Evolutionary conservation across 2,797 vertebrate species (phyloP).

Genomic region (Stomatorhinus walkeri): DNA sequence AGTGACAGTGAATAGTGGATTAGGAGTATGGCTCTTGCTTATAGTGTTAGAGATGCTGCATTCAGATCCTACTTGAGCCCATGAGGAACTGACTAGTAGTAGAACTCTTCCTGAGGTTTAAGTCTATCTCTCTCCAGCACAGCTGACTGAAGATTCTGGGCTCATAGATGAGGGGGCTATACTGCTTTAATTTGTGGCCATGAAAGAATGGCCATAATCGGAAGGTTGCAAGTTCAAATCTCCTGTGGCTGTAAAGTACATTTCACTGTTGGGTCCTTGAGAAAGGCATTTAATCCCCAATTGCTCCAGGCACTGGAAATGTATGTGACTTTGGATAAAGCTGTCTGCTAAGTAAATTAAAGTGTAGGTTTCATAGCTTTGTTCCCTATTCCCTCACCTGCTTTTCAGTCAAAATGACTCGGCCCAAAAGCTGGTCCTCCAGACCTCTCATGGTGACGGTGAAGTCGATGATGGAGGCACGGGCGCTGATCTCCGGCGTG

Average conservation of each 20-base stretch:
- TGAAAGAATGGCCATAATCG: background rate
- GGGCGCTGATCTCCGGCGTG: slow-evolving; percentile 87
- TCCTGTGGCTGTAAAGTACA: background rate
- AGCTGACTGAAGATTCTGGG: background rate
- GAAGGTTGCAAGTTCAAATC: background rate
- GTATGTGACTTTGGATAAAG: background rate
- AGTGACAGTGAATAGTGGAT: background rate
- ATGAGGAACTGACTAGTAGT: background rate
- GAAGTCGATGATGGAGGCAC: slow-evolving; percentile 91
- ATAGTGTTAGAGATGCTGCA: background rate
- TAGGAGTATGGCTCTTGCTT: background rate
- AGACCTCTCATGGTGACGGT: slow-evolving; percentile 91
- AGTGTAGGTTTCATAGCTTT: background rate
- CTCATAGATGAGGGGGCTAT: background rate
- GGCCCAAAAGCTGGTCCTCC: slow-evolving; percentile 87
- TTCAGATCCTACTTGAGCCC: background rate
- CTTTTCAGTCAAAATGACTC: slow-evolving; percentile 91
- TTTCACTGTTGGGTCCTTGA: background rate
- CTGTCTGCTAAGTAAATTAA: background rate
- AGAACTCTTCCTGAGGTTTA: background rate
- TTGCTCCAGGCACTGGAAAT: background rate
- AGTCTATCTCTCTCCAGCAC: background rate
- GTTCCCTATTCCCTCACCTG: slow-evolving; percentile 58
- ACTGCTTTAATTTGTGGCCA: background rate
- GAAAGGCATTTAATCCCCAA: background rate